These are phyloP conservation scores for Habroteleia sp. DNA, from an alignment of 2,888 invertebrate genomes.

Conservation along the genomic window DNA sequence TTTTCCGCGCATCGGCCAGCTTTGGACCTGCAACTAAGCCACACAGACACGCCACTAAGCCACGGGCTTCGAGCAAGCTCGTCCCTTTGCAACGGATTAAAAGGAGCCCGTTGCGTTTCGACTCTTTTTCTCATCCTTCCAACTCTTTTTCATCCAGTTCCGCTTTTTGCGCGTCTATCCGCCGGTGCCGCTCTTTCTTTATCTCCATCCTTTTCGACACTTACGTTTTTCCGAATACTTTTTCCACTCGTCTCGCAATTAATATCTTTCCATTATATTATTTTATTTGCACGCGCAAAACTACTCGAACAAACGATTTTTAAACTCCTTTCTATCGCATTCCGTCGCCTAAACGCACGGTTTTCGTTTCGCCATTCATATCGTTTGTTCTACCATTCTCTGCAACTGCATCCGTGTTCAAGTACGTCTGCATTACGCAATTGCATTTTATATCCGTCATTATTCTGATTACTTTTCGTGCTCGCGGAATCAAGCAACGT, in stretches of 20 bases:
- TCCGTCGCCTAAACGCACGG: no score
- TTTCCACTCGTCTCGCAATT: no score
- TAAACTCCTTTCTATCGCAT: no score
- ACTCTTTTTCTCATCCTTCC: conserved; percentile 42
- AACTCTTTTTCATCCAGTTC: conserved; percentile 40
- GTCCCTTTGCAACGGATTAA: conserved; percentile 64
- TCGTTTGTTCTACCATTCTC: no score
- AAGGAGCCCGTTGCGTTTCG: conserved; percentile 61
- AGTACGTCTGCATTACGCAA: no score
- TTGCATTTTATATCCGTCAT: no score
- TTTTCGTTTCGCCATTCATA: no score
- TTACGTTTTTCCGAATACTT: conserved; percentile 17
- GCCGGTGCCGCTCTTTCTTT: conserved; percentile 23
- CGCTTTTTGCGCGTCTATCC: conserved; percentile 44
- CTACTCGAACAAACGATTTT: no score
- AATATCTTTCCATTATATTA: no score
- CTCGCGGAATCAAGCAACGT: neutral
- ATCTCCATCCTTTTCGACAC: conserved; percentile 48
- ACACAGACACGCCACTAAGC: conserved; percentile 71
- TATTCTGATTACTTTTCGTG: neutral
- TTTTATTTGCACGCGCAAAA: no score
- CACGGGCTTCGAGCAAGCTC: conserved; percentile 61
- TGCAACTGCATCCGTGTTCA: no score
- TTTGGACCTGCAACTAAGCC: conserved; percentile 67
- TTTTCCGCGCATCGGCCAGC: conserved; percentile 68